Evolutionary conservation across 1,140 invertebrate genomes (phyloP).

Genomic region (Papilio aristodemus): DNA sequence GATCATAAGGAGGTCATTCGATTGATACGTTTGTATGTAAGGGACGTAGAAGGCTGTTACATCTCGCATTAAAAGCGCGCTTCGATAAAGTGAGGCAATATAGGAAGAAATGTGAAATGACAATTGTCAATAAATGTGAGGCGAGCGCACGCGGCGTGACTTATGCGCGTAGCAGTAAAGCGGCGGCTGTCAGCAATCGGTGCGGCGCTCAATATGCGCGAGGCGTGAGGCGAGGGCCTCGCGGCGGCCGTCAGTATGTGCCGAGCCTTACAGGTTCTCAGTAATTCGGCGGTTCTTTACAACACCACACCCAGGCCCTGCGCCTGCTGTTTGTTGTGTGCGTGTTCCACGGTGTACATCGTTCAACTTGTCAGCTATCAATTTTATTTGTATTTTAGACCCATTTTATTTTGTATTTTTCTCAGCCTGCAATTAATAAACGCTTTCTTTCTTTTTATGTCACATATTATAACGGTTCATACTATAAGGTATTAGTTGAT

Average conservation of each 20-base stretch:
- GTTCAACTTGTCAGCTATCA: too few relatives aligned
- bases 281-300: too few relatives aligned
- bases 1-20: neutral
- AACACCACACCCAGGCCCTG: too few relatives aligned
- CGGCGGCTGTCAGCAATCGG: constrained; percentile 35
- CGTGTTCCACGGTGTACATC: too few relatives aligned
- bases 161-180: constrained; percentile 42
- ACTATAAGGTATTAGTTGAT: too few relatives aligned
- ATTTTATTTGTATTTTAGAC: too few relatives aligned
- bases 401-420: too few relatives aligned
- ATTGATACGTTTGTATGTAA: neutral
- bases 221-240: too few relatives aligned
- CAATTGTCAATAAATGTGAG: constrained; percentile 62
- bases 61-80: constrained; percentile 34
- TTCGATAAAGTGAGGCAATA: constrained; percentile 46
- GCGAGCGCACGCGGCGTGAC: constrained; percentile 36
- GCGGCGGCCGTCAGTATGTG: neutral
- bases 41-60: neutral
- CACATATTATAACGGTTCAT: too few relatives aligned
- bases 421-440: too few relatives aligned
- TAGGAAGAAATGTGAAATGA: constrained; percentile 64
- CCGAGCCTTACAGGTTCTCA: neutral
- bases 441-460: too few relatives aligned
- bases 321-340: too few relatives aligned
- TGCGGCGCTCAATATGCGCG: constrained; percentile 28